Evolutionary conservation across 2,113 vertebrate genomes (phyloP), one percentile per base, ranked within the genome.

Genomic region (Acanthochromis polyacanthus): DNA sequence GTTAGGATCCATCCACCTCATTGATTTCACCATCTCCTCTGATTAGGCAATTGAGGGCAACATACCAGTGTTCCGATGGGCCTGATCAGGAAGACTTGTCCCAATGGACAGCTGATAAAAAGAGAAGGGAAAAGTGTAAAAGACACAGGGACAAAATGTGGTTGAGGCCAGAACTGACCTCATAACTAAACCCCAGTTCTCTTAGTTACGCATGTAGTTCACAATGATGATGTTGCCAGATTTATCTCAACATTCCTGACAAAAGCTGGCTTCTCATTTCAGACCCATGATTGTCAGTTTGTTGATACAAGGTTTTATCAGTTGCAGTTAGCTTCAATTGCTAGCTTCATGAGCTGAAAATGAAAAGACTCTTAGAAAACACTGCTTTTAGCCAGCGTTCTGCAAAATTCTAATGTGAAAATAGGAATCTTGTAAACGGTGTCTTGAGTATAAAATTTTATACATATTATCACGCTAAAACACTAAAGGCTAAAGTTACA

Each of bases 21-120:
- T 95, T 90, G 95, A 95, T 95, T 92, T 89, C 70, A 86, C 88
- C 88, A 93, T 95, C 95, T 93, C 93, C 93, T 93, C 90, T 94
- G 92, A 95, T 95, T 95, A 95, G 89, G 78, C 92, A 85, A 92
- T 95, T 94, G 92, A 93, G 80, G 78, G 61, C 68, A 93, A 88
- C 89, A 90, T 86, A 80, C 48, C 66, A 58, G 67, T n/a, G 63
- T 80, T 80, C 82, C 89, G 40, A 77, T 80, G 74, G 83, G 86
- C 77, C 70, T 89, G 82, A 90, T 91, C 87, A 82, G 55, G 60
- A 68, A 72, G 88, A 91, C 89, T 80, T 69, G 79, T 85, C 92
- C 90, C 86, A 69, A 12, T 71, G 82, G 90, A 85, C 68, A 10
- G 64, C 70, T 68, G 73, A 76, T 55, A 74, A 73, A 82, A 72